A percentile compares a stretch with the other conserved stretches of the same genome.
phyloP scores from a whole-genome alignment of 2,888 invertebrate genomes.

The Ichneumon xanthorius region DNA sequence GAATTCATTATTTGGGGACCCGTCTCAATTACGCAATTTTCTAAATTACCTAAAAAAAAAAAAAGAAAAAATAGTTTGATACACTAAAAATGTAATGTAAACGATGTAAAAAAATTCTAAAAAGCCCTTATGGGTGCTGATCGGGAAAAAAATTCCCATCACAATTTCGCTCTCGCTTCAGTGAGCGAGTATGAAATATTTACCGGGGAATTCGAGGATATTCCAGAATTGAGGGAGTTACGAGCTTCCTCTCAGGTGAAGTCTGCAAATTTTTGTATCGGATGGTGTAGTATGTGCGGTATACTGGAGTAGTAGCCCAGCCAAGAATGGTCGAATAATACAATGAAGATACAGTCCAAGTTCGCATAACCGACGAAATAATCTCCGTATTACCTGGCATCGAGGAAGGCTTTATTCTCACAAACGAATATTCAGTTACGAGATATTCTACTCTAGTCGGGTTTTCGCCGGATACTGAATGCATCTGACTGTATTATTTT shows the following conservation, averaged over 20 bases:
- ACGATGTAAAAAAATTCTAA: too few relatives aligned
- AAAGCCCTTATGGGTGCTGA: too few relatives aligned
- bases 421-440: slow-evolving; percentile 11
- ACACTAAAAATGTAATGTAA: too few relatives aligned
- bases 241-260: slow-evolving; percentile 43
- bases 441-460: slow-evolving; percentile 41
- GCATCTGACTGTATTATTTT: slow-evolving; percentile 72
- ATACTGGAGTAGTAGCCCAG: slow-evolving; percentile 3
- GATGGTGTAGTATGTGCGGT: slow-evolving; percentile 3
- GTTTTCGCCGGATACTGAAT: slow-evolving; percentile 26
- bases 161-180: slow-evolving; percentile 12
- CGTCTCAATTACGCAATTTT: neutral
- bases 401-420: neutral
- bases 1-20: slow-evolving; percentile 13
- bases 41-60: neutral
- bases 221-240: slow-evolving; percentile 60
- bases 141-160: too few relatives aligned
- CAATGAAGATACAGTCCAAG: neutral
- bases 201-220: slow-evolving; percentile 58
- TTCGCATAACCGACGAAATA: neutral
- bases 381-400: neutral
- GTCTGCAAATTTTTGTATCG: slow-evolving; percentile 45
- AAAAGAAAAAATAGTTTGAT: too few relatives aligned
- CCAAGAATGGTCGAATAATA: neutral
- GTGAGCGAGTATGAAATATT: slow-evolving; percentile 54